Evolutionary conservation across 2,113 vertebrate genomes (phyloP), one percentile per base, ranked within the genome.

Genomic region (human (Homo sapiens)): DNA sequence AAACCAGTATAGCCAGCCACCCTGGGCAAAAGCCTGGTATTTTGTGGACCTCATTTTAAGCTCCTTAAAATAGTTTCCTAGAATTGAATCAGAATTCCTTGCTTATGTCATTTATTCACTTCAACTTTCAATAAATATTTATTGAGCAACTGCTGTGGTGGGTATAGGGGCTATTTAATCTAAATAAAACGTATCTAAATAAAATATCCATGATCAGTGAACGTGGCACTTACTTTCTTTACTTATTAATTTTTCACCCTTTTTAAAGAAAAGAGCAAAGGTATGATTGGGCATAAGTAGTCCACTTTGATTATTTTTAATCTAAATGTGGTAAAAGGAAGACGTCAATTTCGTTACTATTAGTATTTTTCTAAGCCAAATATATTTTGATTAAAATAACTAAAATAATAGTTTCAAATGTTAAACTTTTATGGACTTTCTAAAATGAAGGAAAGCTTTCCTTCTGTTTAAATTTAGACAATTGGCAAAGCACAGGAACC

Each of bases 171-270:
- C 83, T 38, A 89, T 66, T 79, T 66, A 38, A 57, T n/a, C 50
- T 88, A 82, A 89, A 89, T 78, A 48, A 72, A 93, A 90, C 30
- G 27, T 66, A 57, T n/a, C 50, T 92, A 82, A 89, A 89, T 83
- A 57, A 73, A 93, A 86, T n/a, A 35, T 52, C 17, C 38, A 35
- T 30, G 7, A 35, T n/a, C 59, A 35, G 2, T 25, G 20, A 35
- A 5, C 5, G 57, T 35, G 22, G 1, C 20, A 57, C 2, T 86
- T 70, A 81, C 0, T 55, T 5, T 38, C 8, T 87, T 90, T 78
- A 7, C 16, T 73, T 40, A 79, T 80, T 17, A 6, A 32, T 83
- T 88, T 91, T 90, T 6, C 45, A 6, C 64, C 16, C 17, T 5
- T 50, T 3, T 76, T 88, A 50, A 85, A 50, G 22, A 86, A 72